Base-by-base conservation (phyloP, 1,140 invertebrate genomes). In the Rhizoglyphus robini region DNA sequence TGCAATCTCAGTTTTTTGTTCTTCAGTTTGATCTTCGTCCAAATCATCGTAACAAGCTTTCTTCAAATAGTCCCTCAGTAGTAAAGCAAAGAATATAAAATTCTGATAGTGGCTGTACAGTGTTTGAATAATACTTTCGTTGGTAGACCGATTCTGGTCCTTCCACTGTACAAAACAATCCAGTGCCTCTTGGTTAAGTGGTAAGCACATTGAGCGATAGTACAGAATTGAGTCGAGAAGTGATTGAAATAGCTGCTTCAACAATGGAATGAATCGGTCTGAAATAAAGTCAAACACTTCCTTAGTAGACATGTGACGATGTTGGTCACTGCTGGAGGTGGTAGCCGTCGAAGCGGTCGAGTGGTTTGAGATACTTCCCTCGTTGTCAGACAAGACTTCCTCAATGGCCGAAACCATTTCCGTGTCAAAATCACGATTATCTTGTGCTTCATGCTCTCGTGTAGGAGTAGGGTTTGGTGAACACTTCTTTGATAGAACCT, bases 121-220 rank as follows among this genome's bases (percentile, higher is more conserved):
- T 34, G 58, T 60, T 23, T 60, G 58, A n/a, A 29, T 34, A 1
- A 60, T 46, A 20, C 15, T n/a, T n/a, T 60, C 58, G 18, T 60
- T 15, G 15, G 58, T 32, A n/a, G 15, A 15, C 15, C 15, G 15
- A 32, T 54, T 54, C 29, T 60, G 58, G 29, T 60, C 58, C 13
- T 29, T 15, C 58, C 58, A 60, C 13, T 60, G 58, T 34, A 60
- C 3, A 27, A 60, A 60, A 46, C 58, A 60, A 46, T 60, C 27
- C 3, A 60, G 15, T 46, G 27, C 15, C n/a, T n/a, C 58, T 46
- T 60, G 58, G 23, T 30, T 27, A n/a, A 32, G 13, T 34, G 15
- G 13, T 4, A 32, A n/a, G 8, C 18, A 20, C 58, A 60, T n/a
- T 18, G 32, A 34, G 1, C 58, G 58, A 27, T 60, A 46, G 15